phyloP scores from a whole-genome alignment of 64 coral and sea anemone genomes.

The Catalaphyllia jardinei region DNA sequence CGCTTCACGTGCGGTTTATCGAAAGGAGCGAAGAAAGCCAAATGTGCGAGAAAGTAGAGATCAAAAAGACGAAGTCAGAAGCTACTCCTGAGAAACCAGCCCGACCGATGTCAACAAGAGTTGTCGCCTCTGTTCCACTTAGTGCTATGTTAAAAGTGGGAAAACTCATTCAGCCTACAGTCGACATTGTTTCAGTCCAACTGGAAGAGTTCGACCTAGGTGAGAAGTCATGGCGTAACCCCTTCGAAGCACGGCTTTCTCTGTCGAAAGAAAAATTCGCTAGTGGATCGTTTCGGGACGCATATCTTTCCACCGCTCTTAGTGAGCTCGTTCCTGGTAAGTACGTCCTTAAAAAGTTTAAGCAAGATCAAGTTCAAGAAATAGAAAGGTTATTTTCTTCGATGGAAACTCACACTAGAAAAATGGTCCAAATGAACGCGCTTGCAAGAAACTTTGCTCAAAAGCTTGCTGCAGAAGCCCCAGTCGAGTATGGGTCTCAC shows the following conservation, averaged over 20 bases:
- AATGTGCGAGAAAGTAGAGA: no score
- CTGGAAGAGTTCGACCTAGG: slow-evolving; percentile 53
- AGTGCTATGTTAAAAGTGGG: slow-evolving; percentile 40
- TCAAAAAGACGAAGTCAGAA: no score
- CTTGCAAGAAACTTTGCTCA: slow-evolving; percentile 60
- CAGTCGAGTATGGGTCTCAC: slow-evolving; percentile 12
- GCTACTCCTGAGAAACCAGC: slow-evolving; percentile 13
- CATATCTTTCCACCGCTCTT: slow-evolving; percentile 29
- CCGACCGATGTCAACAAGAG: slow-evolving; percentile 14
- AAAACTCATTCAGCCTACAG: slow-evolving; percentile 55
- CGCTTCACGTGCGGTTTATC: not conserved
- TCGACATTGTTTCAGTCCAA: slow-evolving; percentile 31
- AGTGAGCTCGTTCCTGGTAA: slow-evolving; percentile 34
- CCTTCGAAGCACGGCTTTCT: slow-evolving; percentile 37
- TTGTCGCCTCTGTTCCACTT: slow-evolving; percentile 51
- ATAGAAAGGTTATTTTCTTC: slow-evolving; percentile 41
- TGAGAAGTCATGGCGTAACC: slow-evolving; percentile 42
- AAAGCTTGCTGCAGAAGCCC: slow-evolving; percentile 7
- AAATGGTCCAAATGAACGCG: slow-evolving; percentile 71
- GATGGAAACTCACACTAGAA: slow-evolving; percentile 49
- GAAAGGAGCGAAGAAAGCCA: no score
- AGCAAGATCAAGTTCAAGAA: slow-evolving; percentile 58
- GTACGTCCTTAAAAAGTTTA: slow-evolving; percentile 62
- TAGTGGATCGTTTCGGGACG: slow-evolving; percentile 49
- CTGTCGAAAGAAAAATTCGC: slow-evolving; percentile 53